Percentiles rank a stretch among this genome's conserved stretches.
These are phyloP conservation scores for Crotalus viridis DNA, from an alignment of 2,113 vertebrate genomes.

Conservation along the genomic window DNA sequence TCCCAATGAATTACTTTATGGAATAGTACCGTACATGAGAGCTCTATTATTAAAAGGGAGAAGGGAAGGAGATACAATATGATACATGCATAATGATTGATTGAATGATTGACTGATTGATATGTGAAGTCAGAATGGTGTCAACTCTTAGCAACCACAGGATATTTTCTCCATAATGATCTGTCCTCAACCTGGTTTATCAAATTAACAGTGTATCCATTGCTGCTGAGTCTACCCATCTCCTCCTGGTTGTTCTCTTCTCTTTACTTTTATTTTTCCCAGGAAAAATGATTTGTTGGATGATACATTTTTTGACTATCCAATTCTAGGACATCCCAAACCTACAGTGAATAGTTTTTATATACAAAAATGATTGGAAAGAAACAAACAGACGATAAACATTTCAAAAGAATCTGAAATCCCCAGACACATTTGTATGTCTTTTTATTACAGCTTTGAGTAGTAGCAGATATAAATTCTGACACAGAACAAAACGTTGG, in stretches of 20 bases:
- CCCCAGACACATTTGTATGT: neutral
- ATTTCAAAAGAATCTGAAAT: neutral
- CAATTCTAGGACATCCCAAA: neutral
- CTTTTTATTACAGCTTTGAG: neutral
- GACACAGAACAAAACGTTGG: neutral
- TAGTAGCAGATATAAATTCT: neutral
- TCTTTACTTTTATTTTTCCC: neutral
- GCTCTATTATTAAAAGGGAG: neutral
- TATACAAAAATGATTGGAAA: neutral
- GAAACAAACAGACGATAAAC: neutral
- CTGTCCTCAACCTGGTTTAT: neutral
- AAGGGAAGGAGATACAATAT: neutral
- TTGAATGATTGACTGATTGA: too few relatives aligned
- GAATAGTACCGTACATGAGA: neutral
- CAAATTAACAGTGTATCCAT: neutral
- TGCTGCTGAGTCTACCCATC: neutral
- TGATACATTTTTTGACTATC: neutral
- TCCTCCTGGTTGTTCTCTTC: neutral
- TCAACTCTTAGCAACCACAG: neutral
- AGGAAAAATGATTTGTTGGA: neutral
- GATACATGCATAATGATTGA: neutral
- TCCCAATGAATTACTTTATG: neutral
- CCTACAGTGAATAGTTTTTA: neutral
- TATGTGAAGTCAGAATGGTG: neutral
- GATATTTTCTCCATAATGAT: neutral